Base-by-base conservation (phyloP, 2,113 vertebrate species). In the Morone chrysops region DNA sequence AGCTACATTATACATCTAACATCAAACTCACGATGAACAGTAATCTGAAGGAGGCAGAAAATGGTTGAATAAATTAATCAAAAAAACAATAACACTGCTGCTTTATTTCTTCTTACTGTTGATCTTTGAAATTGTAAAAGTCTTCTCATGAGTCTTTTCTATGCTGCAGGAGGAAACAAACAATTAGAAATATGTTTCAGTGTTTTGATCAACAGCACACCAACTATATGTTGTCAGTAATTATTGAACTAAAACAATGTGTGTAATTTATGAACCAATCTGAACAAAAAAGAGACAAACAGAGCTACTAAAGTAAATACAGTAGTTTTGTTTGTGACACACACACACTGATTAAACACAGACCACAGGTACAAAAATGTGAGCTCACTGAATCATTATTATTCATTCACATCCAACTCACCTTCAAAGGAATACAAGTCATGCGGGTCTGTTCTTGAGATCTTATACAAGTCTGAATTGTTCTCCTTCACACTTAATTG, bases 1-100 rank as follows among this genome's bases (percentile, higher is more conserved):
- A 73, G 22, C 41, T 25, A 4, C 31, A 31, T 31, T 31, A 31
- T 56, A 40, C 48, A 20, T 53, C 10, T 18, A 43, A 25, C 13
- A 45, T 59, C 41, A 45, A 36, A 47, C 22, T 57, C 22, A n/a
- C 11, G 45, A 14, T 48, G 9, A 57, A 8, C 5, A 16, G 17
- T 20, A 43, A 41, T 43, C n/a, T 70, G 13, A 41, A 50, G 7
- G 45, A 51, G 53, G 41, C 16, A 45, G 43, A 61, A 68, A 45
- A 43, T 22, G 9, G 50, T 51, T 78, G 13, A 63, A 74, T 75
- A 56, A 73, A 79, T 74, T 69, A 8, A 73, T 54, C 1, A 41
- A 48, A 54, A 25, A 14, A 8, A 61, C 53, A 67, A 68, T 6
- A 45, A 75, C 1, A 50, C 40, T 70, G 25, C 10, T 36, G 22